Base-by-base conservation (phyloP, 2,797 vertebrate species). In the Odontamblyopus lacepedii region DNA sequence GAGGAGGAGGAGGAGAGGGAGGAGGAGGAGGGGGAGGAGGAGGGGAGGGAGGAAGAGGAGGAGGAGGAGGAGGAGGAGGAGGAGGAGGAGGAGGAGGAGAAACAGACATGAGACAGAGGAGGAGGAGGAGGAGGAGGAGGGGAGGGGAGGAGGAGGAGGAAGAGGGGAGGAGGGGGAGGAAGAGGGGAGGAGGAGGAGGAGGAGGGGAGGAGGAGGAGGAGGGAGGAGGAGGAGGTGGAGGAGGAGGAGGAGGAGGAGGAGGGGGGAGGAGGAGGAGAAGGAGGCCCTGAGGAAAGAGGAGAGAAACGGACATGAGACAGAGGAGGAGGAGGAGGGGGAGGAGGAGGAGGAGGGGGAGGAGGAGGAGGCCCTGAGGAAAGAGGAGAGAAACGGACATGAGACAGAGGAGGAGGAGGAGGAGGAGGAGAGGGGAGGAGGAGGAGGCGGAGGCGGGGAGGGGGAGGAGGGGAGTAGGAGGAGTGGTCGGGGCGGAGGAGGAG, bases 311-410 rank as follows among this genome's bases (percentile, higher is more conserved):
- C n/a, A n/a, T n/a, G n/a, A n/a, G n/a, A n/a, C n/a, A n/a, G n/a
- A n/a, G 26, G 55, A 11, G 55, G 19, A n/a, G 0, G 5, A 8
- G n/a, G 4, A 9, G 4, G 55, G 3, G 19, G n/a, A 12, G 41
- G 1, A 41, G 30, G 51, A 15, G 12, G 12, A 2, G 1, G 3
- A 16, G 44, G 15, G 4, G 30, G 51, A n/a, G 6, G 51, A 53
- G 19, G 3, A 4, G n/a, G 13, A n/a, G 91, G 32, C 95, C 96
- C 96, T 98, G 94, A n/a, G 3, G 56, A 26, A 6, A 18, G 11
- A 23, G 23, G 23, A 23, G 23, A 23, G n/a, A n/a, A 1, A 23
- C 0, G 1, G 1, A 23, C 23, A 23, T 23, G 23, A 57, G 55
- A 26, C 6, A 59, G 12, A 62, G 60, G 35, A 2, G 27, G 16